Evolutionary conservation across 2,113 vertebrate genomes (phyloP).

Genomic region (Hippocampus guttulatus): DNA sequence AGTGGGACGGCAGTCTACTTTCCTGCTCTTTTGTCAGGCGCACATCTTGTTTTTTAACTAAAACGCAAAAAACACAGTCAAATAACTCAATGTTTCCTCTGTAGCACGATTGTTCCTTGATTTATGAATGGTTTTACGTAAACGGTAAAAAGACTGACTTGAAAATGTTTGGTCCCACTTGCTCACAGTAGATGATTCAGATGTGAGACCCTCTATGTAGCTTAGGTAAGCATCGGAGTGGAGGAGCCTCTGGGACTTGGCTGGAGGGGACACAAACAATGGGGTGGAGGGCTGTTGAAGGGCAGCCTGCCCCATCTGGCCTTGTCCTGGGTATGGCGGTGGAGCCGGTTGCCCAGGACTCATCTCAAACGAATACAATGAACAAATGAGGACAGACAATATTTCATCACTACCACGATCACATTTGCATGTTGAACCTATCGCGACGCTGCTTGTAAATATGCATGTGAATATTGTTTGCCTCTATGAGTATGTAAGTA

Average conservation of each 20-base stretch:
- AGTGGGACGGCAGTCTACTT: constrained; percentile 91
- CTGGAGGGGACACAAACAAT: constrained; percentile 93
- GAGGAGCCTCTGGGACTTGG: constrained; percentile 91
- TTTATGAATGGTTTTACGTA: neutral
- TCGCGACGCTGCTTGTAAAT: neutral
- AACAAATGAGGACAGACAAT: neutral
- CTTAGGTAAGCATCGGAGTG: constrained; percentile 96
- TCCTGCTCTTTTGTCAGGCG: constrained; percentile 96
- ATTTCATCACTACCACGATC: neutral
- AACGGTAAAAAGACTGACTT: constrained; percentile 66
- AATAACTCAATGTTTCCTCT: neutral
- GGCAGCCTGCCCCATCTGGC: constrained; percentile 77
- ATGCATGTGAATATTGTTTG: neutral
- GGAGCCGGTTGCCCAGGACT: constrained; percentile 85
- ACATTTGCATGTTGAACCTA: neutral
- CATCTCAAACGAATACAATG: constrained; percentile 50
- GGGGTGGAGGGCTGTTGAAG: constrained; percentile 92
- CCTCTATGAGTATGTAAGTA: neutral
- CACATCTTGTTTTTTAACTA: constrained; percentile 88
- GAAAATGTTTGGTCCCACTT: constrained; percentile 97
- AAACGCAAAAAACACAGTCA: constrained; percentile 11
- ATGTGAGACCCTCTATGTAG: constrained; percentile 94
- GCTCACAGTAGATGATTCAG: constrained; percentile 89
- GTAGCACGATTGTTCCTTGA: neutral
- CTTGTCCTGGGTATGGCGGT: constrained; percentile 86